Evolutionary conservation across 1,140 invertebrate genomes (phyloP), one percentile per base, ranked within the genome.

Genomic region (Orussus abietinus): DNA sequence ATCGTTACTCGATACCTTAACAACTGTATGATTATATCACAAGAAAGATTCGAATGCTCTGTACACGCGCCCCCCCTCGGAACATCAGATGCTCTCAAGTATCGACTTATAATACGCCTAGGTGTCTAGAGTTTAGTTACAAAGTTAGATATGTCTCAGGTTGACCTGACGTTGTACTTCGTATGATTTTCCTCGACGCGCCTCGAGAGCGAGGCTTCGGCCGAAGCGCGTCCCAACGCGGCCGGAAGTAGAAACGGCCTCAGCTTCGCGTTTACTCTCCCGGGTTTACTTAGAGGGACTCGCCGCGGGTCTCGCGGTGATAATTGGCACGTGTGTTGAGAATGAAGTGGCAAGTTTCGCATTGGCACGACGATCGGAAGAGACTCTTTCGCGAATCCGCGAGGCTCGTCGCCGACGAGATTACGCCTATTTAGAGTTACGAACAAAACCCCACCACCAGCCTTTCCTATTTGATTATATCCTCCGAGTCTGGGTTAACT

Each of bases 31-130:
- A 72, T 72, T 73, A 73, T 73, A 73, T 73, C 70, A 72, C 67
- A 73, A 72, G 66, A 71, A 72, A 72, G 66, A 73, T 73, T 69
- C 58, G 64, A 73, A 71, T 69, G 67, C 62, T 68, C 68, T 73
- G 67, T 73, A 73, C 70, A 73, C 50, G 55, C 55, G 38, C 18
- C 18, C 30, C 20, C 19, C 64, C 43, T 61, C 45, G 53, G 56
- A 62, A 64, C 59, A 64, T 66, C 54, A 64, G 57, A 62, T 66
- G 59, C 60, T 63, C 54, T 62, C 56, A 57, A 58, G 57, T 47
- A 45, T 45, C 51, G 42, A 51, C 22, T 35, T 53, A 61, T 38
- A 38, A 57, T 53, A 60, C 51, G 51, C 53, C 55, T 63, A 66
- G 55, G 59, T 49, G 51, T 53, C 55, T 63, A 66, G 55, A 49